Evolutionary conservation across 1,140 invertebrate genomes (phyloP).

Genomic region (Neotoxoptera formosana): DNA sequence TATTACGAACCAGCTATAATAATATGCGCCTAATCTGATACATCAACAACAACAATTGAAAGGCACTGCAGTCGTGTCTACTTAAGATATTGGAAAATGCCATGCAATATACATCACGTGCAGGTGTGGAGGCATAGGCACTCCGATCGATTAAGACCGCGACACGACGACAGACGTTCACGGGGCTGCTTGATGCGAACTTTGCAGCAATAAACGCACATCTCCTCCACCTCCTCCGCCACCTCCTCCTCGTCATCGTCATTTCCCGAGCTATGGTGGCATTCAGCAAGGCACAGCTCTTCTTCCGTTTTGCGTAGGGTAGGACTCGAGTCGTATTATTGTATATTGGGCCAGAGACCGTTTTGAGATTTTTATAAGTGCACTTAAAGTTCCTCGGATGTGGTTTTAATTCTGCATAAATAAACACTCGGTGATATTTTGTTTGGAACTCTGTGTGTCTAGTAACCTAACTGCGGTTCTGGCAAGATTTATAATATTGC

Average conservation of each 20-base stretch:
- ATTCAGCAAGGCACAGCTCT: not conserved
- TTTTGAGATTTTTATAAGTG: not conserved
- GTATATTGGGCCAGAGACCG: not conserved
- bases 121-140: not conserved
- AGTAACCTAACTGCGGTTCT: not conserved
- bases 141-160: not conserved
- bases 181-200: not conserved
- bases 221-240: too few relatives aligned
- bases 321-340: not conserved
- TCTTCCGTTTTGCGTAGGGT: not conserved
- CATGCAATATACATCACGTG: not conserved
- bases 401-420: not conserved
- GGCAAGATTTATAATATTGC: not conserved
- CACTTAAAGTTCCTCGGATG: not conserved
- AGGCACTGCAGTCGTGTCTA: not conserved
- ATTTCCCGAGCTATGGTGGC: not conserved
- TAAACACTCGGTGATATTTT: not conserved
- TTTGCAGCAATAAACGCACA: not conserved
- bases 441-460: not conserved
- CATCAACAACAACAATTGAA: not conserved
- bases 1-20: not conserved
- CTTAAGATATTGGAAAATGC: slow-evolving; percentile 2
- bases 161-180: not conserved
- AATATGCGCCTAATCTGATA: not conserved
- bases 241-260: too few relatives aligned